Evolutionary conservation across 1,140 invertebrate genomes (phyloP).

Genomic region (Drusus annulatus): DNA sequence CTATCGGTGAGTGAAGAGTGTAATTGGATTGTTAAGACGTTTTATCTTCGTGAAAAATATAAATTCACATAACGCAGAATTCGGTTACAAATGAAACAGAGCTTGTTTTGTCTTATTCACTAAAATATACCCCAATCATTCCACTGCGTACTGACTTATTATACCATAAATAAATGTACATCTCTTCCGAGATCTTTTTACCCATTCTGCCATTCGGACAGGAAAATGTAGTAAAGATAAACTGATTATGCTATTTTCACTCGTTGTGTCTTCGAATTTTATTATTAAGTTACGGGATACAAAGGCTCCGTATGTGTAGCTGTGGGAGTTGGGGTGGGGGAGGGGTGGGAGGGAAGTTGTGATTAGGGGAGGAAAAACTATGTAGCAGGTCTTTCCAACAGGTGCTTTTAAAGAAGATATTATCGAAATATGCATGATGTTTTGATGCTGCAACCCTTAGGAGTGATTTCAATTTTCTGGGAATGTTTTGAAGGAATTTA

Average conservation of each 20-base stretch:
- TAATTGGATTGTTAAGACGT: too few relatives aligned
- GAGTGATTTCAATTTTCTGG: background rate
- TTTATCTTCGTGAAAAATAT: too few relatives aligned
- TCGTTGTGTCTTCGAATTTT: constrained; percentile 48
- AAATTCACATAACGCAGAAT: too few relatives aligned
- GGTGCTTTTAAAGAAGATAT: constrained; percentile 12
- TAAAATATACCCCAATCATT: too few relatives aligned
- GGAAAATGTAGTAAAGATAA: constrained; percentile 56
- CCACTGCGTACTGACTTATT: too few relatives aligned
- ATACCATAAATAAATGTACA: too few relatives aligned
- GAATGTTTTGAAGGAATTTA: background rate
- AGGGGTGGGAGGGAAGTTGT: background rate
- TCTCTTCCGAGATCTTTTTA: background rate
- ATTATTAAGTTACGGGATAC: constrained; percentile 52
- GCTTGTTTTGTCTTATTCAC: too few relatives aligned
- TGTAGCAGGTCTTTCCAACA: constrained; percentile 8
- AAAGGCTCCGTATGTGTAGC: constrained; percentile 3
- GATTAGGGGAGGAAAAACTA: constrained; percentile 29
- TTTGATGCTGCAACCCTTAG: background rate
- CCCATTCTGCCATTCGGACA: background rate
- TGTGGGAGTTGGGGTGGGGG: background rate
- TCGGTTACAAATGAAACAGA: too few relatives aligned
- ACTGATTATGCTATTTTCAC: constrained; percentile 54
- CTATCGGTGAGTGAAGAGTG: too few relatives aligned
- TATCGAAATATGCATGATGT: background rate